Base-by-base conservation (phyloP, 2,113 vertebrate species). In the Zosterops borbonicus region DNA sequence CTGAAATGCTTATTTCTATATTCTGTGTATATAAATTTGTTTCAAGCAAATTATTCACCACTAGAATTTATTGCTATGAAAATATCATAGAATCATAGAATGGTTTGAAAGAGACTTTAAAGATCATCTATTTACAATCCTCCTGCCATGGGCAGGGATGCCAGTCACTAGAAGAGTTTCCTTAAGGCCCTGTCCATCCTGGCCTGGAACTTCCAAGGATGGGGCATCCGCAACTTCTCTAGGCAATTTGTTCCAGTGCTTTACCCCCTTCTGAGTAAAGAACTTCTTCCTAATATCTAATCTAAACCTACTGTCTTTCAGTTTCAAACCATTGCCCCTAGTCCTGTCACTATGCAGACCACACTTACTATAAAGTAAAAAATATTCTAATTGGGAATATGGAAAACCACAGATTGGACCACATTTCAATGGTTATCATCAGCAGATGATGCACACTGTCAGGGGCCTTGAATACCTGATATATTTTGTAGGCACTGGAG, bases 321-420 rank as follows among this genome's bases (percentile, higher is more conserved):
- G 19, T 65, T 74, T 67, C 42, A 39, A 74, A 59, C 33, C 19
- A 46, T 12, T 67, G 33, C 2, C 39, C 15, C 16, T 16, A 13
- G 9, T 59, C 37, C 31, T 59, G 22, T 81, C 23, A 12, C 9
- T 21, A 12, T 31, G 21, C 11, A 49, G 41, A 22, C 9, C 20
- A 16, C 0, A 0, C 10, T 47, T 53, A 17, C 3, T 21, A 14
- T 4, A 39, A 64, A 44, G 16, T 20, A 33, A 4, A 74, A 69
- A 53, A 13, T 9, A 20, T 68, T 80, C 29, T 50, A 14, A 16
- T 2, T 52, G 23, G 7, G 27, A 73, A 82, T 23, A 47, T 37
- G 49, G 12, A 10, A 80, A 75, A 68, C 3, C 7, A 39, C 27
- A 56, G 29, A 29, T 1, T 25, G 24, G 60, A 52, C 27, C 39